These are phyloP conservation scores for Anguilla japonica DNA, from an alignment of 2,113 vertebrate genomes.

Conservation along the genomic window DNA sequence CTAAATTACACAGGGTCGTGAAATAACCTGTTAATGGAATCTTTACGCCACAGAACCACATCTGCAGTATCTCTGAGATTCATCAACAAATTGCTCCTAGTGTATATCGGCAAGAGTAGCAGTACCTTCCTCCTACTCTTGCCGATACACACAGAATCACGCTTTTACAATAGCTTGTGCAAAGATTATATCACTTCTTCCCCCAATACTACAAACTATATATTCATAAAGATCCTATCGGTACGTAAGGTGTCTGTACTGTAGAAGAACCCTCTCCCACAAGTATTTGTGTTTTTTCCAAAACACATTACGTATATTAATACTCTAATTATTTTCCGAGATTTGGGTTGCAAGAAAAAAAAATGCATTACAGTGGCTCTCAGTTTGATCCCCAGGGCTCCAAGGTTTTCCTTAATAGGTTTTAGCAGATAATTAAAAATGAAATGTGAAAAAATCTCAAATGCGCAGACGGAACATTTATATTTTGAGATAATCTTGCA, in stretches of 20 bases:
- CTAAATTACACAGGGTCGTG: constrained; percentile 15
- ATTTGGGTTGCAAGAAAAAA: neutral
- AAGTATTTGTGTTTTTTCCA: neutral
- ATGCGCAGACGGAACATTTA: neutral
- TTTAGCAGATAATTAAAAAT: neutral
- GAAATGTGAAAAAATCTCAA: neutral
- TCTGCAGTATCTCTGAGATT: constrained; percentile 52
- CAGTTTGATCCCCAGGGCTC: neutral
- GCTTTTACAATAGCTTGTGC: constrained; percentile 58
- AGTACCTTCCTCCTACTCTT: constrained; percentile 51
- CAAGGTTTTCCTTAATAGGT: neutral
- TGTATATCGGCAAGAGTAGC: constrained; percentile 17
- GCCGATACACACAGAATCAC: constrained; percentile 46
- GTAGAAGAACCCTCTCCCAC: neutral
- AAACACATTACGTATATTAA: neutral
- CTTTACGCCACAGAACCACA: constrained; percentile 48
- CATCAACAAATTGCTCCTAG: constrained; percentile 52
- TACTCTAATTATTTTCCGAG: neutral
- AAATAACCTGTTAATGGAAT: constrained; percentile 41
- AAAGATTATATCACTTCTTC: constrained; percentile 59
- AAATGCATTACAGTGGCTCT: neutral
- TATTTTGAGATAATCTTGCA: neutral
- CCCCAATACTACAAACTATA: constrained; percentile 45
- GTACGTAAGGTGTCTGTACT: neutral
- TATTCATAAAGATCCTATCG: constrained; percentile 49